Evolutionary conservation across 2,888 invertebrate genomes (phyloP).

Genomic region (Callinectes sapidus): DNA sequence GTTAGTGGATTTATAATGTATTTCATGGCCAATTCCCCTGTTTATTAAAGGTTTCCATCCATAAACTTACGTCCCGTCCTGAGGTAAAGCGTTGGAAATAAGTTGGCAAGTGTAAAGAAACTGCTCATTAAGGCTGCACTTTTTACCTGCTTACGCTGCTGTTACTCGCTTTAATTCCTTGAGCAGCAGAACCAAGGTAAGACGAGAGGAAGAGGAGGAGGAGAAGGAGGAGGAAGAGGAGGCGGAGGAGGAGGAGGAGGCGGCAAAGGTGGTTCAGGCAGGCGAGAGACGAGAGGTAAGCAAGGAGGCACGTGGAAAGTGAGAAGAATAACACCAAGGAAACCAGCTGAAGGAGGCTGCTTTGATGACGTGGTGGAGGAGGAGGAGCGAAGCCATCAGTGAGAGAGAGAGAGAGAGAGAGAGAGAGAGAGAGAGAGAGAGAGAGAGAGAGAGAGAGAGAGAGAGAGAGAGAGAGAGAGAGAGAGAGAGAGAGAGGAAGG

Average conservation of each 20-base stretch:
- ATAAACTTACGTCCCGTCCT: not conserved
- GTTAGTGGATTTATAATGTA: not conserved
- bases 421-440: slow-evolving; percentile 3
- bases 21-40: not conserved
- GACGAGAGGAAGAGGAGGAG: not conserved
- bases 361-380: not conserved
- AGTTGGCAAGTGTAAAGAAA: not conserved
- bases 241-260: not conserved
- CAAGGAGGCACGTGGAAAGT: not conserved
- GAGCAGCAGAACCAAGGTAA: not conserved
- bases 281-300: not conserved
- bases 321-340: not conserved
- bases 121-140: not conserved
- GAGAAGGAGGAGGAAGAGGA: too few relatives aligned
- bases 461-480: not conserved
- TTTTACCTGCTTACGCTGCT: not conserved
- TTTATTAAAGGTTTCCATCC: not conserved
- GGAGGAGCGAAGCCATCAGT: not conserved
- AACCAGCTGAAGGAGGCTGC: not conserved
- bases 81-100: not conserved
- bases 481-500: not conserved
- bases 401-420: slow-evolving; percentile 14
- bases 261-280: not conserved
- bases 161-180: not conserved
- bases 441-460: slow-evolving; percentile 1